Percentiles rank a stretch among this genome's conserved stretches.
Conservation (phyloP, 2,113 vertebrate species). For the Epinephelus moara region DNA sequence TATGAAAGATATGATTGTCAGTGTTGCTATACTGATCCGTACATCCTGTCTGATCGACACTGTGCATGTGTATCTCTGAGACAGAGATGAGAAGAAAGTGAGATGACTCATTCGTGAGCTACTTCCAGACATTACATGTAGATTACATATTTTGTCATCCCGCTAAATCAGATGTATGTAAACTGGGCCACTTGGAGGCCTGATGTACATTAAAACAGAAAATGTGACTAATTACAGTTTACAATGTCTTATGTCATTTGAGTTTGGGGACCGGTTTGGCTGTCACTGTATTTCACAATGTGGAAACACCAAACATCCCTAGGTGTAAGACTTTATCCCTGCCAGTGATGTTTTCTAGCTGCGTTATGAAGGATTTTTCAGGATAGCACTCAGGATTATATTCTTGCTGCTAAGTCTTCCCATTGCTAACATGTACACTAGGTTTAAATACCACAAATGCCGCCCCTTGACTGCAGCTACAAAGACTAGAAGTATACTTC, state of each 20-base stretch:
- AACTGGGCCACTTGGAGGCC: too few relatives aligned
- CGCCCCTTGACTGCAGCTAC: constrained; percentile 12
- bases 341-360: constrained; percentile 32
- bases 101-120: too few relatives aligned
- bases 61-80: too few relatives aligned
- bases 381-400: constrained; percentile 53
- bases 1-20: too few relatives aligned
- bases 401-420: constrained; percentile 45
- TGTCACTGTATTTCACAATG: constrained; percentile 14
- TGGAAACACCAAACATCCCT: constrained; percentile 19
- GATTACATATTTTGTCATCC: too few relatives aligned
- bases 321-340: constrained; percentile 36
- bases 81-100: too few relatives aligned
- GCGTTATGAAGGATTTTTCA: constrained; percentile 59
- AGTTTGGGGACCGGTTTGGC: constrained; percentile 5
- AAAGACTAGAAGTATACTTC: constrained; percentile 8
- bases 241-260: not conserved
- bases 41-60: too few relatives aligned
- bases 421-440: constrained; percentile 31
- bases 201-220: not conserved
- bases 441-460: constrained; percentile 45
- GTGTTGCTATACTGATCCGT: too few relatives aligned
- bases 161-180: too few relatives aligned
- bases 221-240: not conserved
- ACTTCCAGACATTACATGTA: too few relatives aligned